phyloP scores from a whole-genome alignment of 2,888 invertebrate genomes.

The Seladonia tumulorum region DNA sequence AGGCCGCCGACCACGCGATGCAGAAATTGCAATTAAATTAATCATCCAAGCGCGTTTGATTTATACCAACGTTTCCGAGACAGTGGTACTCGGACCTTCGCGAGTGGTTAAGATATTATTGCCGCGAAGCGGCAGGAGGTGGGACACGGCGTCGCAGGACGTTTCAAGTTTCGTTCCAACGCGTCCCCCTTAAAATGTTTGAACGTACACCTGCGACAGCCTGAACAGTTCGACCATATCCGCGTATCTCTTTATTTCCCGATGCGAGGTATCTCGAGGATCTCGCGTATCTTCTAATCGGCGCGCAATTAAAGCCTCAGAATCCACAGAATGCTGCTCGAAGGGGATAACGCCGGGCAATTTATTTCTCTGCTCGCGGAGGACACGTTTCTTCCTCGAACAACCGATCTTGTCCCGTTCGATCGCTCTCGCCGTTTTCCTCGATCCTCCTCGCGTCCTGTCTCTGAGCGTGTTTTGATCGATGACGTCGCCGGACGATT shows the following conservation, averaged over 20 bases:
- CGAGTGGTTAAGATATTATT: neutral
- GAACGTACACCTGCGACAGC: neutral
- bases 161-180: conserved; percentile 1
- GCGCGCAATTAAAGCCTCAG: conserved; percentile 8
- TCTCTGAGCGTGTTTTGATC: conserved; percentile 36
- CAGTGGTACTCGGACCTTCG: neutral
- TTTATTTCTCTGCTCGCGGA: conserved; percentile 5
- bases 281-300: conserved; percentile 8
- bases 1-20: neutral
- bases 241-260: conserved; percentile 16
- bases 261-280: neutral
- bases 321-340: conserved; percentile 14
- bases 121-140: neutral
- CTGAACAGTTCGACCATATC: conserved; percentile 56
- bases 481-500: conserved; percentile 27
- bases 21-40: neutral
- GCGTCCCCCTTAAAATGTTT: conserved; percentile 5
- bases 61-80: neutral
- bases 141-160: neutral
- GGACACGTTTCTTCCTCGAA: conserved; percentile 16
- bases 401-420: conserved; percentile 25
- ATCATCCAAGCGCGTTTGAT: neutral
- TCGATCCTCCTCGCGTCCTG: conserved; percentile 3
- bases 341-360: neutral
- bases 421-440: conserved; percentile 13